Evolutionary conservation across 2,797 vertebrate genomes (phyloP).

Genomic region (Brachyrhaphis roseni): DNA sequence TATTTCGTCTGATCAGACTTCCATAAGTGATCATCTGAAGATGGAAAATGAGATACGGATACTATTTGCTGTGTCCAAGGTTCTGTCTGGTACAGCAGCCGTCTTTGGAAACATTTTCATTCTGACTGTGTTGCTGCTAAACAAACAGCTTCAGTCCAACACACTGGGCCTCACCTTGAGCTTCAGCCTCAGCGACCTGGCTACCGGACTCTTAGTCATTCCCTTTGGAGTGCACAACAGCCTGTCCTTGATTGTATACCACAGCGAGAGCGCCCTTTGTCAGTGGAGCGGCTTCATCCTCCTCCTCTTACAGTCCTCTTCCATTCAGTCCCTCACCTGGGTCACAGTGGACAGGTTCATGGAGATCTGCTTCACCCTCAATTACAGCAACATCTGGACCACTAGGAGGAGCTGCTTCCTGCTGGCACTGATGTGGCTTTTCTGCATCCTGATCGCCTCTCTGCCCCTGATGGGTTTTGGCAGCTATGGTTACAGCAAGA

Average conservation of each 20-base stretch:
- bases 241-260: conserved; percentile 42
- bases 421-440: conserved; percentile 72
- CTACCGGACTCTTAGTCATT: conserved; percentile 69
- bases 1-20: not conserved
- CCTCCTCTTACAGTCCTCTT: conserved; percentile 77
- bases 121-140: conserved; percentile 68
- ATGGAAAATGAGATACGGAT: conserved; percentile 34
- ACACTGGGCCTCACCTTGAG: conserved; percentile 74
- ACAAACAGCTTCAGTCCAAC: conserved; percentile 69
- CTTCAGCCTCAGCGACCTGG: conserved; percentile 78
- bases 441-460: conserved; percentile 63
- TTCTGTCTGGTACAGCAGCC: conserved; percentile 60
- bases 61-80: conserved; percentile 64
- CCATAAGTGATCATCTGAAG: conserved; percentile 1
- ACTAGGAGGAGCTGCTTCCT: conserved; percentile 51
- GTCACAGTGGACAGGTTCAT: conserved; percentile 75
- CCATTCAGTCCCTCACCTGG: conserved; percentile 79
- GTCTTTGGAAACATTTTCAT: conserved; percentile 74
- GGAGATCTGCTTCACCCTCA: conserved; percentile 80
- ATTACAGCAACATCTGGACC: conserved; percentile 74
- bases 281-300: conserved; percentile 77
- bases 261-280: conserved; percentile 58
- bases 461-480: conserved; percentile 80
- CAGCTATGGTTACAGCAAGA: conserved; percentile 73
- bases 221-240: conserved; percentile 74